Evolutionary conservation across 2,888 invertebrate species (phyloP).

Genomic region (Cinara cedri): DNA sequence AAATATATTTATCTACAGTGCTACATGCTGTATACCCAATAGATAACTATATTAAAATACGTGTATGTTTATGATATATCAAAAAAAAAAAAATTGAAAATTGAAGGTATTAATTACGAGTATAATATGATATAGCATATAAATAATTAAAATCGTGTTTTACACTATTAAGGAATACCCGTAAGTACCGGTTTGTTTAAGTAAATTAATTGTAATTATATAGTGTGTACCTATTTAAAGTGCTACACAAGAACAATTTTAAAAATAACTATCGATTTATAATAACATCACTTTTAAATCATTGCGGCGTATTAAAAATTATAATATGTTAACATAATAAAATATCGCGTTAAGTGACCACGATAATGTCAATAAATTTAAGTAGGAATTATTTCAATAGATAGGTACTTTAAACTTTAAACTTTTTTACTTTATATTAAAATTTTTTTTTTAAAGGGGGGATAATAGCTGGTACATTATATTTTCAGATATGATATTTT

Average conservation of each 20-base stretch:
- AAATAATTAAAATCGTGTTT: constrained; percentile 28
- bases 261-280: not conserved
- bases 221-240: not conserved
- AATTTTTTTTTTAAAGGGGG: no score
- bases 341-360: not conserved
- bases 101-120: constrained; percentile 19
- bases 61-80: not conserved
- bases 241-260: not conserved
- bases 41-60: not conserved
- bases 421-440: no score
- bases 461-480: no score
- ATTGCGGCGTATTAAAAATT: constrained; percentile 7
- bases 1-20: no score
- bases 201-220: constrained; percentile 25
- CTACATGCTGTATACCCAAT: not conserved
- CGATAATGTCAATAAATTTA: not conserved
- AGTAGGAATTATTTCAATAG: no score
- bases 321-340: constrained; percentile 4
- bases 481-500: not conserved
- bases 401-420: no score
- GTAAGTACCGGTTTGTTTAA: not conserved
- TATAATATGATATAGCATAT: not conserved
- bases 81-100: not conserved
- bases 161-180: not conserved
- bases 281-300: not conserved